A percentile compares a stretch with the other conserved stretches of the same genome.
These are phyloP conservation scores for Disparrhopalites patrizii DNA, from an alignment of 2,888 invertebrate genomes.

Conservation along the genomic window DNA sequence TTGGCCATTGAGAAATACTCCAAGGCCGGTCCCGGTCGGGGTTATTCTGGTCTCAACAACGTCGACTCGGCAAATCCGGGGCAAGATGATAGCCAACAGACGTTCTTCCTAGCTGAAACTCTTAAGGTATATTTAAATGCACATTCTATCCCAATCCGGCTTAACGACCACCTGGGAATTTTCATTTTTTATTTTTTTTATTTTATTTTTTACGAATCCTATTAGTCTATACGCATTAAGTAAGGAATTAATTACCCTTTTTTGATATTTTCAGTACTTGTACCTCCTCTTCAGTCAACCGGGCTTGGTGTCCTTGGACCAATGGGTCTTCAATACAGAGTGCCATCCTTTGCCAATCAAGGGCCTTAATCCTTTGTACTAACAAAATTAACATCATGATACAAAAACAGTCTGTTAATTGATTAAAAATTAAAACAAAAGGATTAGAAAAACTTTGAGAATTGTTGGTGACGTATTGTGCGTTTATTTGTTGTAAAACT, in stretches of 20 bases:
- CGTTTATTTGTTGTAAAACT: no score
- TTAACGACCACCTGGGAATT: not conserved
- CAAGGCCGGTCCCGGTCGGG: slow-evolving; percentile 52
- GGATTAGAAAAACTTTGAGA: no score
- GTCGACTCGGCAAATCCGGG: slow-evolving; percentile 74
- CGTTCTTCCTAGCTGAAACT: slow-evolving; percentile 97
- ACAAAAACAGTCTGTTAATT: no score
- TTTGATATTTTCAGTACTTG: slow-evolving; percentile 72
- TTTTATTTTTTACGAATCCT: not conserved
- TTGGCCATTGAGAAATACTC: slow-evolving; percentile 38
- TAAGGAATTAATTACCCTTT: not conserved
- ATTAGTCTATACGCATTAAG: not conserved
- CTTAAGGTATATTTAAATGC: slow-evolving; percentile 67
- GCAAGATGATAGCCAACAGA: slow-evolving; percentile 98
- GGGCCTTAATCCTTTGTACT: slow-evolving; percentile 23
- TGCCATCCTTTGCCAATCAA: slow-evolving; percentile 85
- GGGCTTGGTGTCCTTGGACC: slow-evolving; percentile 78
- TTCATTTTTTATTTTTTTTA: not conserved
- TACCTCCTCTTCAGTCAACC: slow-evolving; percentile 91
- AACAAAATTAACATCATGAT: no score
- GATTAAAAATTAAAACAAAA: no score
- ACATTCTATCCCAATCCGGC: not conserved
- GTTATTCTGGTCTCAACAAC: slow-evolving; percentile 91
- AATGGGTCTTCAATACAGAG: slow-evolving; percentile 99
- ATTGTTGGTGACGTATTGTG: no score